Base-by-base conservation (phyloP, 2,888 invertebrate genomes). In the Coremacera marginata region DNA sequence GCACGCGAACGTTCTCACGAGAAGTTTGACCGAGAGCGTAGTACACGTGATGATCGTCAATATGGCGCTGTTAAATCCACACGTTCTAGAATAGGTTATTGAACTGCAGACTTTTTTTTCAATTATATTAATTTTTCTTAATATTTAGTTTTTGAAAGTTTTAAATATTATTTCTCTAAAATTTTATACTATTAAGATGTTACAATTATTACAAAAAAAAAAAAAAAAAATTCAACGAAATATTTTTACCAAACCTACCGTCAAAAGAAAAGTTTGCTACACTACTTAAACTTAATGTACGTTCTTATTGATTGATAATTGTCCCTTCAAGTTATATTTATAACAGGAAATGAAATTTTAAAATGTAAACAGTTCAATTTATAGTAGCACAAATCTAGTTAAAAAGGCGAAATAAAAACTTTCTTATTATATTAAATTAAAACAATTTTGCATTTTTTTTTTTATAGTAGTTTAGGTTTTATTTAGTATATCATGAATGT, bases 1-100 rank as follows among this genome's bases (percentile, higher is more conserved):
- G 80, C 82, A 82, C 90, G 94, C 82, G 94, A 94, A 86, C 92
- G 95, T 82, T 94, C 95, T 63, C 94, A 95, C 83, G 95, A 95
- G 82, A 91, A 93, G 81, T 91, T 92, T 87, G 95, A 95, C 78
- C 82, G 89, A 51, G 87, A 87, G 55, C 84, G 87, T 19, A 83
- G 81, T 2, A 78, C 78, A 27, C 81, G 83, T 52, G 87, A 87
- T 77, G 89, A 89, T 82, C 95, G 95, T 92, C 94, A 95, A 93
- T 95, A 95, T 93, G 94, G 94, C 93, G 63, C 80, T 91, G 82
- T 87, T 63, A 89, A 89, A 82, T 87, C 89, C 22, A 83, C 88
- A 34, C 88, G 89, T 77, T 88, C 88, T 70, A 82, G 86, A 79
- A 86, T 86, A 81, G 84, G 84, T 70, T 86, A 87, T 82, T 87